phyloP scores from a whole-genome alignment of 1,140 invertebrate genomes.

The Panagrolaimus sp. region DNA sequence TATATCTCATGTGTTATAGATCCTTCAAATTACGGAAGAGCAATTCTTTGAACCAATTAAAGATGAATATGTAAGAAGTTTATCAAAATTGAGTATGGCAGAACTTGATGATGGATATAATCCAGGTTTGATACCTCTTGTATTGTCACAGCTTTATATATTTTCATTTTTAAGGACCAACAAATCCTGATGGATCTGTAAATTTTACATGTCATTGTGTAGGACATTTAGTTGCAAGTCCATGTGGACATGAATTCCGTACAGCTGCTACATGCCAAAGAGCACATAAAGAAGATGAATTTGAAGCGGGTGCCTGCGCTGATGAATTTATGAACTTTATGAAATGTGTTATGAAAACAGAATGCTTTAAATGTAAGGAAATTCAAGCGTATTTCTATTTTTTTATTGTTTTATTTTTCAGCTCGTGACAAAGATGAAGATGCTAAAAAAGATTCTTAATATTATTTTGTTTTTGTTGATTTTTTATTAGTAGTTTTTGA shows the following conservation, averaged over 20 bases:
- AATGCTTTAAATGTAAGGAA: conserved; percentile 42
- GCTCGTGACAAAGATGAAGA: conserved; percentile 23
- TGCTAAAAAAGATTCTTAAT: background rate
- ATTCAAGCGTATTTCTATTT: too few species aligned
- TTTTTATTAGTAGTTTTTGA: conserved; percentile 1
- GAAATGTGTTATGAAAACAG: conserved; percentile 47
- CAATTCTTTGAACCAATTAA: conserved; percentile 44
- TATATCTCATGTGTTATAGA: conserved; percentile 20
- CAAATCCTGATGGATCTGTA: conserved; percentile 49
- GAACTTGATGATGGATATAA: conserved; percentile 45
- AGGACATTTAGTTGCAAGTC: conserved; percentile 50
- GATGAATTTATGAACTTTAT: conserved; percentile 54
- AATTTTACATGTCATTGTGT: conserved; percentile 58
- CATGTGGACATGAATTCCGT: conserved; percentile 49
- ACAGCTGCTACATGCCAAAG: conserved; percentile 55
- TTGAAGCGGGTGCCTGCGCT: conserved; percentile 48
- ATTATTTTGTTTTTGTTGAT: background rate
- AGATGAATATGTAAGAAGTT: conserved; percentile 35
- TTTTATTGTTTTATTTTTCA: conserved; percentile 8
- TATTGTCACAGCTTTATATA: background rate
- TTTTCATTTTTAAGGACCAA: conserved; percentile 35
- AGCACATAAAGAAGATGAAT: conserved; percentile 26
- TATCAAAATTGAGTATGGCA: conserved; percentile 31
- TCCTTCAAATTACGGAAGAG: conserved; percentile 33
- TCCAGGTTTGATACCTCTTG: conserved; percentile 33